phyloP scores from a whole-genome alignment of 2,797 vertebrate species.

The Fundulus diaphanus region DNA sequence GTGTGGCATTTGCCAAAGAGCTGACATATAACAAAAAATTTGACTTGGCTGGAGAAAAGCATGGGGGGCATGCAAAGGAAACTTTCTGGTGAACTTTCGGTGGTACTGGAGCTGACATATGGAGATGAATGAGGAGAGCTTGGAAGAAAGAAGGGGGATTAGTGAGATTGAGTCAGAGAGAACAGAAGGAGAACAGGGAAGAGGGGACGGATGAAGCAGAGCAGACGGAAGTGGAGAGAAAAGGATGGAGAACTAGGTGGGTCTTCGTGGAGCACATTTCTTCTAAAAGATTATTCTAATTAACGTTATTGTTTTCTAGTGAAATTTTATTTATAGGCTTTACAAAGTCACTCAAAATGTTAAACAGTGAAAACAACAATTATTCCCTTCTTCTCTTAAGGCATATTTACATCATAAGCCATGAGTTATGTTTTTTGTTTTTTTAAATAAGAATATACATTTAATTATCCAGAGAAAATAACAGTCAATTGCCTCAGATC shows the following conservation, averaged over 20 bases:
- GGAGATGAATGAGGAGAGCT: constrained; percentile 26
- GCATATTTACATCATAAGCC: not conserved
- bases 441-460: constrained; percentile 12
- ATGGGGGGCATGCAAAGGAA: constrained; percentile 49
- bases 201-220: not conserved
- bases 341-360: constrained; percentile 27
- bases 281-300: not conserved
- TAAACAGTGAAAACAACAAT: not conserved
- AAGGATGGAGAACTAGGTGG: constrained; percentile 5
- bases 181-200: not conserved
- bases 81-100: constrained; percentile 49
- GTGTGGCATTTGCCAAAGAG: not conserved
- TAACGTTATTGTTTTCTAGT: not conserved
- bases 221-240: constrained; percentile 9
- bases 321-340: constrained; percentile 2
- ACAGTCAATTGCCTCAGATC: not conserved
- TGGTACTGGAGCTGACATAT: constrained; percentile 60
- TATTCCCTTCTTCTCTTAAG: not conserved
- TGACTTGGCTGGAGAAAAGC: constrained; percentile 19
- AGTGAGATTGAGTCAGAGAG: constrained; percentile 38
- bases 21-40: not conserved
- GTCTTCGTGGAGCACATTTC: constrained; percentile 11
- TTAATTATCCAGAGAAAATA: not conserved
- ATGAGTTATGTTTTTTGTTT: constrained; percentile 11
- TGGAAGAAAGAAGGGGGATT: constrained; percentile 30